A percentile compares a stretch with the other conserved stretches of the same genome.
Evolutionary conservation across 2,888 invertebrate species (phyloP).

Genomic region (Plutella xylostella): DNA sequence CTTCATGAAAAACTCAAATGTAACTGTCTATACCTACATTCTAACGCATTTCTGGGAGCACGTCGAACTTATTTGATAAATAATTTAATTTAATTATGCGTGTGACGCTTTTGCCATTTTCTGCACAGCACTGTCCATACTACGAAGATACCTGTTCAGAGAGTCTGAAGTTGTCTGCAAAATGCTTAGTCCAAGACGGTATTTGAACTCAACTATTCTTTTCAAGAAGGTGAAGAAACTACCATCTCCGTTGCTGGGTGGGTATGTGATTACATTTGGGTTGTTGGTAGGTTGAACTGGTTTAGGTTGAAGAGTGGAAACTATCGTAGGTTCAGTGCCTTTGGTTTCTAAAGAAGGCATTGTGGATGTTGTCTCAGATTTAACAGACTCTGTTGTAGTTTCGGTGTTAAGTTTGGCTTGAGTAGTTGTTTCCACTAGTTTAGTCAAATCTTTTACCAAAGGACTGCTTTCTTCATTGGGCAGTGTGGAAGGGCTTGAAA

Average conservation of each 20-base stretch:
- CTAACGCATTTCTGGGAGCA: too few species aligned
- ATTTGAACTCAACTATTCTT: conserved; percentile 75
- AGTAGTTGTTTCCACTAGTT: neutral
- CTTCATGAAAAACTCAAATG: too few species aligned
- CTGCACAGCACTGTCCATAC: conserved; percentile 57
- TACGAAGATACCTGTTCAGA: conserved; percentile 73
- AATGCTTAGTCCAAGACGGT: conserved; percentile 75
- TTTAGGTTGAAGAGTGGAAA: conserved; percentile 19
- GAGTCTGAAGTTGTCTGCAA: conserved; percentile 76
- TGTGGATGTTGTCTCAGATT: conserved; percentile 46
- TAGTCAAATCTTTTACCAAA: neutral
- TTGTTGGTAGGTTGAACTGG: conserved; percentile 28
- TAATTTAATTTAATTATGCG: neutral
- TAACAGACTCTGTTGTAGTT: conserved; percentile 33
- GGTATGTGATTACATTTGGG: conserved; percentile 52
- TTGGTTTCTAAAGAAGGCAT: conserved; percentile 35
- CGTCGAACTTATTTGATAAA: neutral
- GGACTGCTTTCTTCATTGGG: conserved; percentile 22
- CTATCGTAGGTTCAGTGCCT: conserved; percentile 24
- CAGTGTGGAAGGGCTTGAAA: conserved; percentile 15
- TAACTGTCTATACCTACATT: too few species aligned
- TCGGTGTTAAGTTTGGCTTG: conserved; percentile 22
- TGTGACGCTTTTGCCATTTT: conserved; percentile 43
- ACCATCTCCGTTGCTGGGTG: conserved; percentile 41
- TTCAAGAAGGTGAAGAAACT: conserved; percentile 72